A percentile compares a stretch with the other conserved stretches of the same genome.
Conservation (phyloP, 2,113 vertebrate genomes). For the Corythoichthys intestinalis region DNA sequence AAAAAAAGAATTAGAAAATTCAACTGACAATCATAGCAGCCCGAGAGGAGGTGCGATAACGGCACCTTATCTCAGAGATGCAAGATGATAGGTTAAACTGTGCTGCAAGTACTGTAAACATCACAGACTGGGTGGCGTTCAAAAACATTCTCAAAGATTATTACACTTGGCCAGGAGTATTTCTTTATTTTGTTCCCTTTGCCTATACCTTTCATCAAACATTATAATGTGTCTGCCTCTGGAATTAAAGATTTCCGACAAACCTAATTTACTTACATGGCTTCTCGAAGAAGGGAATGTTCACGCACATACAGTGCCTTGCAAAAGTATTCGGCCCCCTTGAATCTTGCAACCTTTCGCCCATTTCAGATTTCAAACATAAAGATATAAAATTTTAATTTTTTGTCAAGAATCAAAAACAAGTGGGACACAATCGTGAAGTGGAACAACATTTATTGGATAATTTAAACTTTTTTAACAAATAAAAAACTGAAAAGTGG, state of each 20-base stretch:
- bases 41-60: constrained; percentile 66
- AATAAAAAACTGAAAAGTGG: too few relatives aligned
- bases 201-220: constrained; percentile 74
- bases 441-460: too few relatives aligned
- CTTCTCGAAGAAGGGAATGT: constrained; percentile 65
- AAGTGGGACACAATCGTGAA: too few relatives aligned
- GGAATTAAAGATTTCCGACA: constrained; percentile 76
- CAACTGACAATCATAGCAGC: constrained; percentile 59
- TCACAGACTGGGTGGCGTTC: constrained; percentile 66
- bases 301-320: constrained; percentile 47
- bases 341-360: too few relatives aligned
- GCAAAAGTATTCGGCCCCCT: too few relatives aligned
- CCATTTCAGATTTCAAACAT: too few relatives aligned
- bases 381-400: too few relatives aligned
- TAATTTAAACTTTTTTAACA: too few relatives aligned
- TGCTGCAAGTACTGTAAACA: constrained; percentile 60
- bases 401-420: too few relatives aligned
- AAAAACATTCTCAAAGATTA: constrained; percentile 74
- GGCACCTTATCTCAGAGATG: constrained; percentile 68
- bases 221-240: constrained; percentile 70
- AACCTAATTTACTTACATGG: constrained; percentile 77
- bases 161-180: constrained; percentile 69
- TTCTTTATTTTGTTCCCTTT: constrained; percentile 64
- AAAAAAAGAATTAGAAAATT: constrained; percentile 56
- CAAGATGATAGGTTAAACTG: constrained; percentile 69